These are phyloP conservation scores for Bhutanitis thaidina DNA, from an alignment of 2,888 invertebrate genomes.

Conservation along the genomic window DNA sequence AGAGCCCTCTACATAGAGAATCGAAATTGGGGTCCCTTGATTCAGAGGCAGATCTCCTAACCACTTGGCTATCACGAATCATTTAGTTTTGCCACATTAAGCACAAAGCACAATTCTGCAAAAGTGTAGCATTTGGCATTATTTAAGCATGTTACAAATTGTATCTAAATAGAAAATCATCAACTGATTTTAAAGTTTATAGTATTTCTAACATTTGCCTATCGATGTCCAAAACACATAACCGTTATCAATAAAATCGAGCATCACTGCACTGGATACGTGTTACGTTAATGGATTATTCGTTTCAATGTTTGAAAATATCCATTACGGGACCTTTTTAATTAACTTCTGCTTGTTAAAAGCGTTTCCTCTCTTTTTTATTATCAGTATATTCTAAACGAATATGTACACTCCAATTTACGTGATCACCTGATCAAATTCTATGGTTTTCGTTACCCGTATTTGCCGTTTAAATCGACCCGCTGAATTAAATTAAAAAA, in stretches of 20 bases:
- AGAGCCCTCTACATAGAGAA: too few relatives aligned
- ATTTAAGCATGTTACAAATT: too few relatives aligned
- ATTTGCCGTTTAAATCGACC: too few relatives aligned
- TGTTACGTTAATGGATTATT: slow-evolving; percentile 14
- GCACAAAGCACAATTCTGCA: too few relatives aligned
- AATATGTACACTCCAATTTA: slow-evolving; percentile 3
- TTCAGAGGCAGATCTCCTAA: too few relatives aligned
- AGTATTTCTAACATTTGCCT: neutral
- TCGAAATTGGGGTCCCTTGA: too few relatives aligned
- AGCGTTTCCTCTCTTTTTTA: slow-evolving; percentile 14
- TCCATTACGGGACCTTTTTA: slow-evolving; percentile 16
- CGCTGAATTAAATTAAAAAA: too few relatives aligned
- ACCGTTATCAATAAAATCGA: neutral
- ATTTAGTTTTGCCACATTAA: too few relatives aligned
- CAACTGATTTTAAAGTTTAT: too few relatives aligned
- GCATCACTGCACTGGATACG: neutral
- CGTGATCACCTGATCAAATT: neutral
- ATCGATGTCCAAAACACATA: neutral
- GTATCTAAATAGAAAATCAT: too few relatives aligned
- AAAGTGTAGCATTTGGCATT: too few relatives aligned
- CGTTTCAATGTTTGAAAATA: slow-evolving; percentile 7
- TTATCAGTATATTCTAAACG: slow-evolving; percentile 6
- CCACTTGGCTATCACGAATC: too few relatives aligned
- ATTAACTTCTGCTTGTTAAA: slow-evolving; percentile 15
- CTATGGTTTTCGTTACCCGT: neutral